phyloP scores from a whole-genome alignment of 2,888 invertebrate genomes.

The Trachelus stipa region DNA sequence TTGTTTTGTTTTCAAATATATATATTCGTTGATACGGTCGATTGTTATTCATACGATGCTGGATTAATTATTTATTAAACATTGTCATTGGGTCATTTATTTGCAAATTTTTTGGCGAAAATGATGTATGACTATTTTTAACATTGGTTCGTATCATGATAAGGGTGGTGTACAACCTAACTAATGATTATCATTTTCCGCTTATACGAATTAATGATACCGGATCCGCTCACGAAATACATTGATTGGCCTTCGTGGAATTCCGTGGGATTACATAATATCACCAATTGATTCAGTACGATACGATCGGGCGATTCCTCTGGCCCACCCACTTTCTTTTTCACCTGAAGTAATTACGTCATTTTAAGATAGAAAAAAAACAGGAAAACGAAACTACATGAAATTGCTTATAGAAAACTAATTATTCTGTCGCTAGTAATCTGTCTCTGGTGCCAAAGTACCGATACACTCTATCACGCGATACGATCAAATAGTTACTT shows the following conservation, averaged over 20 bases:
- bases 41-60: not conserved
- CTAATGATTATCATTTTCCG: not conserved
- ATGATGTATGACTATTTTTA: not conserved
- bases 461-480: not conserved
- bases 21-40: not conserved
- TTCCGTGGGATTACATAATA: not conserved
- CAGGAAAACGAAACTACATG: not conserved
- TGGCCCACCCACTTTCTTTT: not conserved
- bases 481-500: not conserved
- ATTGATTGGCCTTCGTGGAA: not conserved
- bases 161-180: not conserved
- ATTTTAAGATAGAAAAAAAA: not conserved
- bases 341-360: not conserved
- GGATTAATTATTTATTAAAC: not conserved
- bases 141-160: not conserved
- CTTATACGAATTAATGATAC: not conserved
- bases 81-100: not conserved
- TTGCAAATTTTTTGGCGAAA: not conserved
- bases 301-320: not conserved
- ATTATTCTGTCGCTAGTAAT: not conserved
- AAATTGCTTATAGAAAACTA: not conserved
- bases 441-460: not conserved
- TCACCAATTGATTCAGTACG: not conserved
- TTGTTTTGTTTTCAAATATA: too few species aligned
- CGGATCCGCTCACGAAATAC: not conserved